Conservation (phyloP, 92 coral and sea anemone genomes). For the Parazoanthus atlanticus region DNA sequence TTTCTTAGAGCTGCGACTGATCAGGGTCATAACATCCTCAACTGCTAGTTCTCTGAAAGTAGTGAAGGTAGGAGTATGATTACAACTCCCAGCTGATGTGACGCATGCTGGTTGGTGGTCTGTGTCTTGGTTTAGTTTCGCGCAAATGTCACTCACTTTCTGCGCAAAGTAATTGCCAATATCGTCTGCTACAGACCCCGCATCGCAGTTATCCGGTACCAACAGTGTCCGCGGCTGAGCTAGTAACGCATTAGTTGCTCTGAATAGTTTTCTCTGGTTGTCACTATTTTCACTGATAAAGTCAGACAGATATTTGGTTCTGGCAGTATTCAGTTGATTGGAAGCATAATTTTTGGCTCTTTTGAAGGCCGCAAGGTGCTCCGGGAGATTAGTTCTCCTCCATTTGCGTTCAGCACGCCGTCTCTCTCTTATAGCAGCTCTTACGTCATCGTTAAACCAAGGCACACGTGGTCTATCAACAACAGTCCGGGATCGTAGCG, state of each 20-base stretch:
- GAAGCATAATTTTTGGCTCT: too few species aligned
- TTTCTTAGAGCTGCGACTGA: conserved; percentile 5
- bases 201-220: too few species aligned
- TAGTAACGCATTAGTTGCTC: not conserved
- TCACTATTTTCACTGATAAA: not conserved
- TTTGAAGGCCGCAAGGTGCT: too few species aligned
- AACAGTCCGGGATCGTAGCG: too few species aligned
- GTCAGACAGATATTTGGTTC: too few species aligned
- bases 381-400: too few species aligned
- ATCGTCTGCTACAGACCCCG: not conserved
- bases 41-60: conserved; percentile 4
- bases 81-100: conserved; percentile 10
- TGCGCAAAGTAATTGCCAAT: conserved; percentile 3
- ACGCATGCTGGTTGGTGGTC: conserved; percentile 7
- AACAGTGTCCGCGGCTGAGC: not conserved
- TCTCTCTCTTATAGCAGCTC: too few species aligned
- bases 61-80: conserved; percentile 3
- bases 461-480: too few species aligned
- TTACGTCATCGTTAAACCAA: too few species aligned
- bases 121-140: conserved; percentile 6
- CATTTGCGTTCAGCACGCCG: too few species aligned
- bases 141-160: conserved; percentile 10
- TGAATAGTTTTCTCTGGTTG: not conserved
- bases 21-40: not conserved
- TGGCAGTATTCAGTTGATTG: too few species aligned